A percentile compares a stretch with the other conserved stretches of the same genome.
phyloP scores from a whole-genome alignment of 2,797 vertebrate species.

The Emys orbicularis region DNA sequence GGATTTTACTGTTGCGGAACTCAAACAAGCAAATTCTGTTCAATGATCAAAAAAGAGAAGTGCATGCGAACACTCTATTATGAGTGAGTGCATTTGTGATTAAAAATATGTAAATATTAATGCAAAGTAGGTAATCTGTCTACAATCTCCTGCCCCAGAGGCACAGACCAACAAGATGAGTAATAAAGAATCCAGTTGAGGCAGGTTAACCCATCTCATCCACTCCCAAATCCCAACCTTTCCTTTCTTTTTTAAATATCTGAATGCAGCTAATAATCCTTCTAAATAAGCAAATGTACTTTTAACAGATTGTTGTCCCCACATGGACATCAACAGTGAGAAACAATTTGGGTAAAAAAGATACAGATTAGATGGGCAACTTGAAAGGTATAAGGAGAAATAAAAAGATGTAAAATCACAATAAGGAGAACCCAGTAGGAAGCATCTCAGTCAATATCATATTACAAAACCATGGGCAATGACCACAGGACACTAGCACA shows the following conservation, averaged over 20 bases:
- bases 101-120: conserved; percentile 43
- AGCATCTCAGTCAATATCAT: not conserved
- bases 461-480: not conserved
- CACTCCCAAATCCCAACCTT: not conserved
- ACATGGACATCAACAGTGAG: not conserved
- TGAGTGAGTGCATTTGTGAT: not conserved
- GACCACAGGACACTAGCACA: not conserved
- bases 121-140: conserved; percentile 50
- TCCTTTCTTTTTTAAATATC: not conserved
- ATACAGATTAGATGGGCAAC: not conserved
- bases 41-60: conserved; percentile 20
- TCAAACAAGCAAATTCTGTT: conserved; percentile 25
- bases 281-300: not conserved
- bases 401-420: not conserved
- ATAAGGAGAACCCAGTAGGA: not conserved
- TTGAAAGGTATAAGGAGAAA: conserved; percentile 41
- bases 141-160: conserved; percentile 26
- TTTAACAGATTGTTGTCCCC: not conserved
- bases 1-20: conserved; percentile 33
- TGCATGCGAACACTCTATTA: not conserved
- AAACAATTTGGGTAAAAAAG: not conserved
- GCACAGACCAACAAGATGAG: not conserved
- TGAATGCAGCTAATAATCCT: not conserved
- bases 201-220: conserved; percentile 35
- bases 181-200: conserved; percentile 37